Evolutionary conservation across 2,113 vertebrate genomes (phyloP).

Genomic region (Stigmatopora nigra): DNA sequence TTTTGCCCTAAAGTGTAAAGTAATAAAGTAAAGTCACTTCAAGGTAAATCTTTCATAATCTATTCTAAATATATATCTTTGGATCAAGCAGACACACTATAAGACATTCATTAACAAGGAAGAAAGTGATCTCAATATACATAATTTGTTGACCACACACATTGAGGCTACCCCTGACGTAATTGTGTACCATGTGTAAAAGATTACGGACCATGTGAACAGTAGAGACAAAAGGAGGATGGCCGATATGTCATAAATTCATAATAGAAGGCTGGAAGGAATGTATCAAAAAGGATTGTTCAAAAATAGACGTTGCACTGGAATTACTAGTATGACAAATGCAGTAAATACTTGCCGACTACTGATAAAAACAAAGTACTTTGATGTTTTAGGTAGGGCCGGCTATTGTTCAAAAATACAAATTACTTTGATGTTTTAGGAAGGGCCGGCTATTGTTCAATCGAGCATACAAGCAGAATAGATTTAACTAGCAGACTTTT

Average conservation of each 20-base stretch:
- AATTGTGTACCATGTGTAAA: constrained; percentile 41
- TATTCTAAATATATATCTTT: constrained; percentile 15
- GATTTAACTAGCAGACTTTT: not conserved
- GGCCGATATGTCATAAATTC: constrained; percentile 5
- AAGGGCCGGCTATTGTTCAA: not conserved
- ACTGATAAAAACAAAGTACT: constrained; percentile 11
- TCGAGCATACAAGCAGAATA: not conserved
- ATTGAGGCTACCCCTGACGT: constrained; percentile 35
- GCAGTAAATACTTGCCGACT: constrained; percentile 10
- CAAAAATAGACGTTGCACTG: not conserved
- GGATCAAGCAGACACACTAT: constrained; percentile 13
- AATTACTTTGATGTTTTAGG: not conserved
- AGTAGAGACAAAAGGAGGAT: constrained; percentile 26
- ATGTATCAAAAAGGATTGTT: constrained; percentile 1
- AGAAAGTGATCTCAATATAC: constrained; percentile 24
- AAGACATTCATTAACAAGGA: constrained; percentile 40
- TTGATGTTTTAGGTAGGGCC: not conserved
- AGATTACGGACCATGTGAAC: constrained; percentile 44
- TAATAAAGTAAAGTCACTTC: too few species aligned
- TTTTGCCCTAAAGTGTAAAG: too few species aligned
- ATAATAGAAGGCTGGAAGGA: constrained; percentile 1
- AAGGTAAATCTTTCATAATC: constrained; percentile 16
- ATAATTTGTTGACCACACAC: constrained; percentile 31
- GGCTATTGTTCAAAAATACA: constrained; percentile 13
- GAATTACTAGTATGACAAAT: not conserved